These are phyloP conservation scores for Leptogaster cylindrica DNA, from an alignment of 2,888 invertebrate genomes.

Conservation along the genomic window DNA sequence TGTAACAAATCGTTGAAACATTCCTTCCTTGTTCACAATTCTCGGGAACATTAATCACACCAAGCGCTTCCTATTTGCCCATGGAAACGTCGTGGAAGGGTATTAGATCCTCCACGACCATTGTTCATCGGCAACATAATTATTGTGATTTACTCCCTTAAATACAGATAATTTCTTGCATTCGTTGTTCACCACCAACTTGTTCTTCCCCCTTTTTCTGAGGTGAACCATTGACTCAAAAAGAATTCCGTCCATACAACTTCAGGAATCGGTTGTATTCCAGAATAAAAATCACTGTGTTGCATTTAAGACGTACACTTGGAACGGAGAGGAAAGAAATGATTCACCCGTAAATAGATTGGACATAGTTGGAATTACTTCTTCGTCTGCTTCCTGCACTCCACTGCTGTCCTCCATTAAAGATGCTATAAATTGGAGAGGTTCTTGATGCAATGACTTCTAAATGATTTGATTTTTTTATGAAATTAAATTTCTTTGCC, in stretches of 20 bases:
- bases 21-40: no score
- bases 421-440: constrained; percentile 10
- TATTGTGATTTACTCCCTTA: constrained; percentile 8
- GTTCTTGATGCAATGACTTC: not conserved
- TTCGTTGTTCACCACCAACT: no score
- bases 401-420: not conserved
- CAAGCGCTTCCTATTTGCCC: no score
- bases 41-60: no score
- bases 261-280: constrained; percentile 9
- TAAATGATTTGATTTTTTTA: not conserved
- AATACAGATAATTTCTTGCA: no score
- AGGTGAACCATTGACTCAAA: no score
- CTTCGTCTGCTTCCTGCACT: constrained; percentile 8
- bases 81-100: not conserved
- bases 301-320: not conserved
- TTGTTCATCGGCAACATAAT: not conserved
- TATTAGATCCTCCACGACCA: not conserved
- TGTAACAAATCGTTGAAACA: no score
- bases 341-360: constrained; percentile 18
- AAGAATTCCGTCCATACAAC: not conserved
- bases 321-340: not conserved
- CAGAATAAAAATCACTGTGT: constrained; percentile 21
- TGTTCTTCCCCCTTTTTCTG: no score
- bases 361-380: constrained; percentile 3
- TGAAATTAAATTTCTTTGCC: not conserved